phyloP scores from a whole-genome alignment of 2,113 vertebrate genomes.

The Lasiurus cinereus region DNA sequence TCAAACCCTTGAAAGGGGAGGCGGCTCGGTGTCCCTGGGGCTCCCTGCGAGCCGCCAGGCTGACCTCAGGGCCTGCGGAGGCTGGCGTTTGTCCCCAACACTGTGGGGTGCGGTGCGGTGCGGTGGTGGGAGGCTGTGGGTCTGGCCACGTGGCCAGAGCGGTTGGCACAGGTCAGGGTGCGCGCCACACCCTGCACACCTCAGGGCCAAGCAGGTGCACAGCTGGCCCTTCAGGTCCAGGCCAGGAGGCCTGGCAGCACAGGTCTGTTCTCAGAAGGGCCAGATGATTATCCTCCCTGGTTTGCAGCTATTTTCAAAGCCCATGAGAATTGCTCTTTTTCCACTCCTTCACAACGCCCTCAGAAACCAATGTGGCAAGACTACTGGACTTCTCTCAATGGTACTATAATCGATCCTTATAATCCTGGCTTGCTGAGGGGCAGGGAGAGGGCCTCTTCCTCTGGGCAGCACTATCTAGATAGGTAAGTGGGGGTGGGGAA shows the following conservation, averaged over 20 bases:
- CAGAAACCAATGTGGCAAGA: slow-evolving; percentile 93
- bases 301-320: slow-evolving; percentile 91
- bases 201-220: slow-evolving; percentile 69
- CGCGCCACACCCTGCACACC: slow-evolving; percentile 78
- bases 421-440: slow-evolving; percentile 90
- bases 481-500: slow-evolving; percentile 88
- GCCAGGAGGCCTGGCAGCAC: slow-evolving; percentile 84
- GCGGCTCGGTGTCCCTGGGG: slow-evolving; percentile 13
- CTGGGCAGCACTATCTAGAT: slow-evolving; percentile 90
- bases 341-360: slow-evolving; percentile 89
- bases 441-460: slow-evolving; percentile 87
- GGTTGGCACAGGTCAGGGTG: slow-evolving; percentile 75
- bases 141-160: slow-evolving; percentile 13
- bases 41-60: slow-evolving; percentile 41
- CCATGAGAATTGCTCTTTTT: slow-evolving; percentile 89
- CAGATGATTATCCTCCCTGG: slow-evolving; percentile 75
- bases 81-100: slow-evolving; percentile 36
- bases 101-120: slow-evolving; percentile 48
- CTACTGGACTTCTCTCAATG: slow-evolving; percentile 94
- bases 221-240: slow-evolving; percentile 84
- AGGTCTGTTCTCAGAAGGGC: slow-evolving; percentile 69
- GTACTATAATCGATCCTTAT: slow-evolving; percentile 90
- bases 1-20: slow-evolving; percentile 62
- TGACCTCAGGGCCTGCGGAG: slow-evolving; percentile 58
- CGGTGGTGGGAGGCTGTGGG: slow-evolving; percentile 56